Percentiles rank a stretch among this genome's conserved stretches.
These are phyloP conservation scores for Rhyacophila evoluta DNA, from an alignment of 2,888 invertebrate genomes.

Conservation along the genomic window DNA sequence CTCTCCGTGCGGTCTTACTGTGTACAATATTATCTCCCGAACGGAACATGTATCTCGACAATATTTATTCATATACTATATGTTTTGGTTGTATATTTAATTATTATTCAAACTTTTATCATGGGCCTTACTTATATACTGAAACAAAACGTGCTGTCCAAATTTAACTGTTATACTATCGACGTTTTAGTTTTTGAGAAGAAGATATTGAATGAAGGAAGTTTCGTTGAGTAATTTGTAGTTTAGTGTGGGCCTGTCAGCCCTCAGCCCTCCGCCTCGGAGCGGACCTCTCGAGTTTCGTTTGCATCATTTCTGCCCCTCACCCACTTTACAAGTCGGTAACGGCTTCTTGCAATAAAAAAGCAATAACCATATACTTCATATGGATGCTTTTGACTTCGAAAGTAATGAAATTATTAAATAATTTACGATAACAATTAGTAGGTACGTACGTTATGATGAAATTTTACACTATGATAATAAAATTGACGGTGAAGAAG, in stretches of 20 bases:
- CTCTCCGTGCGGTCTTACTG: conserved; percentile 16
- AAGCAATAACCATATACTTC: conserved; percentile 70
- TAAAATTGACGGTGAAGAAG: conserved; percentile 62
- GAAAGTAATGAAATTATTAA: conserved; percentile 63
- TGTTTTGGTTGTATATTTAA: conserved; percentile 57
- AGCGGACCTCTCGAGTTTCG: conserved; percentile 25
- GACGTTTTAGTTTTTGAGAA: conserved; percentile 57
- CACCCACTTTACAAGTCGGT: conserved; percentile 54
- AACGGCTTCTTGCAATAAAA: conserved; percentile 69
- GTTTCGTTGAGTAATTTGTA: conserved; percentile 49
- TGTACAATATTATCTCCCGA: conserved; percentile 53
- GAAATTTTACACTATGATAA: conserved; percentile 68
- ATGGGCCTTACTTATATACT: conserved; percentile 67
- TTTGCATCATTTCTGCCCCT: conserved; percentile 32
- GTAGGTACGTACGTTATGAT: conserved; percentile 67
- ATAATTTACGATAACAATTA: conserved; percentile 60
- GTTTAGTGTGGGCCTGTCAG: conserved; percentile 33
- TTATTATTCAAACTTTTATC: conserved; percentile 63
- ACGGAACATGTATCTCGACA: conserved; percentile 55
- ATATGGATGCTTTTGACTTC: conserved; percentile 68
- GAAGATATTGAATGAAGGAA: conserved; percentile 55
- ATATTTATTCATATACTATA: conserved; percentile 59
- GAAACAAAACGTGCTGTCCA: conserved; percentile 68
- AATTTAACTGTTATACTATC: conserved; percentile 58
- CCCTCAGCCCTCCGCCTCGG: conserved; percentile 58